A percentile compares a stretch with the other conserved stretches of the same genome.
These are phyloP conservation scores for Halyomorpha halys DNA, from an alignment of 1,140 invertebrate species.

Conservation along the genomic window DNA sequence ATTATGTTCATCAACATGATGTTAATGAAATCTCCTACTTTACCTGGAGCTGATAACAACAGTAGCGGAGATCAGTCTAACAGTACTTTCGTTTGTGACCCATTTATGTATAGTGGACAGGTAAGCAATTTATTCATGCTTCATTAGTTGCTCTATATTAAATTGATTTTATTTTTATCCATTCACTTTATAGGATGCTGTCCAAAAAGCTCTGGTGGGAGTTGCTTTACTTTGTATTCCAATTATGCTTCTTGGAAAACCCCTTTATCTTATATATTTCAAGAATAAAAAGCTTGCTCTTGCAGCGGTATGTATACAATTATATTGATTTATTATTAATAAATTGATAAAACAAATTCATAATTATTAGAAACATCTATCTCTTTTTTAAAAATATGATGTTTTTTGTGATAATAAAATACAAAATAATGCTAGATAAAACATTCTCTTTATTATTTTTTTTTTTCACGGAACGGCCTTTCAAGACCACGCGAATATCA, in stretches of 20 bases:
- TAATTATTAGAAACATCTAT: too few relatives aligned
- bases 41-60: constrained; percentile 32
- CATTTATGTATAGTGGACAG: constrained; percentile 60
- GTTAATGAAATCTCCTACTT: constrained; percentile 48
- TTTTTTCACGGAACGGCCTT: too few relatives aligned
- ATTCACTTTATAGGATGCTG: constrained; percentile 29
- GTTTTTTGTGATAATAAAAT: too few relatives aligned
- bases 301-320: constrained; percentile 5
- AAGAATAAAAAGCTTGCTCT: constrained; percentile 25
- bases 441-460: too few relatives aligned
- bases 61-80: constrained; percentile 31
- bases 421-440: too few relatives aligned
- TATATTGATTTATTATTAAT: too few relatives aligned
- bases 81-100: background rate
- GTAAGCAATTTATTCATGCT: constrained; percentile 27
- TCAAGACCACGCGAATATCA: too few relatives aligned
- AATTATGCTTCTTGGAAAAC: constrained; percentile 86
- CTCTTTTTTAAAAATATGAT: too few relatives aligned
- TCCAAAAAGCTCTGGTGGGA: constrained; percentile 47
- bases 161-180: constrained; percentile 1
- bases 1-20: constrained; percentile 92
- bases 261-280: constrained; percentile 45
- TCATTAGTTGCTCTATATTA: background rate
- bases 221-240: constrained; percentile 76
- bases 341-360: too few relatives aligned